Base-by-base conservation (phyloP, 2,797 vertebrate genomes). In the Potorous gilbertii region DNA sequence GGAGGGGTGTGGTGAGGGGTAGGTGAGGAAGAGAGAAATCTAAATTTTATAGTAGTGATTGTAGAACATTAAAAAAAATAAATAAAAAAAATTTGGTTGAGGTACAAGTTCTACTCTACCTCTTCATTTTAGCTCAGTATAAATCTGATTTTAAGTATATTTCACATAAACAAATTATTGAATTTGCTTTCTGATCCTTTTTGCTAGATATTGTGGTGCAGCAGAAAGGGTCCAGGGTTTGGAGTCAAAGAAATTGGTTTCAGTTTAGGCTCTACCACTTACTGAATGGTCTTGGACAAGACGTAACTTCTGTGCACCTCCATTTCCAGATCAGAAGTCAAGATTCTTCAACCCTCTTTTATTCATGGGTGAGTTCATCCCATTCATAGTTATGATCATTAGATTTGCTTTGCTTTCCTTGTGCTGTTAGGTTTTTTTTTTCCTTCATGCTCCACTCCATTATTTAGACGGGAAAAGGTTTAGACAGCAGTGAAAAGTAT, bases 281-380 rank as follows among this genome's bases (percentile, higher is more conserved):
- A 90, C 55, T 95, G 62, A 57, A 52, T 96, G 92, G 94, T 90
- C 21, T 95, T 96, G 56, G 92, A 93, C 97, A 96, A 97, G 94
- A 96, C 74, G 56, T 91, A 21, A 24, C 16, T 40, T 92, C 9
- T 93, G 40, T 81, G 90, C 57, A 31, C 87, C 91, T 93, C 90
- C 56, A 5, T 27, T 62, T 96, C 40, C 4, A 91, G 0, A 59
- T 81, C 66, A 81, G 46, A 81, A 81, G 21, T 81, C 24, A 81
- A 3, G n/a, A 81, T 46, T 24, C 66, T 40, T 18, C 46, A 24
- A 21, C 66, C 5, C 10, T 57, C 34, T 74, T 81, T 40, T 40
- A 21, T 81, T 81, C 46, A 46, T 81, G 21, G n/a, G 66, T 81
- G 66, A 81, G 66, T 46, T 81, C 21, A 46, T 81, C n/a, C n/a